Percentiles rank a stretch among this genome's conserved stretches.
Evolutionary conservation across 53 echinoderm and acorn worm species (phyloP).

Genomic region (Pentamera pediparva): DNA sequence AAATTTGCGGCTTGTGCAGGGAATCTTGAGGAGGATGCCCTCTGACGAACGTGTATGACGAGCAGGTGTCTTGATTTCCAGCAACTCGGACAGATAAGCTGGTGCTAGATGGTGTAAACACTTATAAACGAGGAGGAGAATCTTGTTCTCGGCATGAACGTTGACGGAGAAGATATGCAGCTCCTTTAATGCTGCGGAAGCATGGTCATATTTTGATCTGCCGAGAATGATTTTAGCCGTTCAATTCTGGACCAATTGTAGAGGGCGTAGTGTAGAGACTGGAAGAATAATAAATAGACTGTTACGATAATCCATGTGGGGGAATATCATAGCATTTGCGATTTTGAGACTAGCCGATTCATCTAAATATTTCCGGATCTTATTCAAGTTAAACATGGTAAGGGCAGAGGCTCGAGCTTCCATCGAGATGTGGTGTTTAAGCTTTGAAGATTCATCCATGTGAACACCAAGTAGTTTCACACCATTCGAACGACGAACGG

Average conservation of each 20-base stretch:
- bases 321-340: constrained; percentile 5
- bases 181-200: constrained; percentile 7
- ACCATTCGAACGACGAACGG: not conserved
- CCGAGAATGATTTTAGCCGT: constrained; percentile 20
- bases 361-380: constrained; percentile 6
- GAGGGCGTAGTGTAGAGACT: not conserved
- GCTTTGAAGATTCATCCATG: constrained; percentile 1
- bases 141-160: not conserved
- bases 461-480: constrained; percentile 4
- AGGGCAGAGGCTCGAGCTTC: not conserved
- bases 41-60: not conserved
- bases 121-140: constrained; percentile 3
- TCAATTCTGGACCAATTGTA: constrained; percentile 12
- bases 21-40: not conserved
- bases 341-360: not conserved
- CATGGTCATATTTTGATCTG: constrained; percentile 12
- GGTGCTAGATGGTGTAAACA: constrained; percentile 6
- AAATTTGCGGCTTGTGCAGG: not conserved
- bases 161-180: not conserved
- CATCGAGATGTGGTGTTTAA: constrained; percentile 6
- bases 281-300: constrained; percentile 12
- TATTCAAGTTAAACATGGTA: constrained; percentile 9
- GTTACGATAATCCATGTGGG: constrained; percentile 18
- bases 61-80: not conserved
- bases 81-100: not conserved